Base-by-base conservation (phyloP, 1,140 invertebrate genomes). In the Meloidogyne exigua region DNA sequence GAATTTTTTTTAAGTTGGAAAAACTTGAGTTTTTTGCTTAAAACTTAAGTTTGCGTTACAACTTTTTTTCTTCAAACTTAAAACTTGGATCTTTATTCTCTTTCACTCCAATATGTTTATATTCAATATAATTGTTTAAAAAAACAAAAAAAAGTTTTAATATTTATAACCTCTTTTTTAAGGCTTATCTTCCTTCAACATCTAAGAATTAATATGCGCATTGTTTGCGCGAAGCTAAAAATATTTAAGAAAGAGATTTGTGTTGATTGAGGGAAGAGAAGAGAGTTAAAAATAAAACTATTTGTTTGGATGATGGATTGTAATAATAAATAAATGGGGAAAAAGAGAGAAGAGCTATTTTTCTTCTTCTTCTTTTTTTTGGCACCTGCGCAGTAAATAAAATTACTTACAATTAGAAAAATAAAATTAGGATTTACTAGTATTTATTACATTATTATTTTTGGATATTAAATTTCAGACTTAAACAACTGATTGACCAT, bases 371-470 rank as follows among this genome's bases (percentile, higher is more conserved):
- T 57, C 5, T n/a, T n/a, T 5, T 18, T 49, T 49, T 49, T 57
- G 49, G 49, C 49, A 57, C 49, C 49, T 57, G 49, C 49, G 49
- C 49, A 57, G 49, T 57, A n/a, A 57, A 57, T n/a, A n/a, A 57
- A 57, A n/a, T 39, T 39, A 9, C 0, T 39, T 39, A n/a, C n/a
- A n/a, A n/a, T n/a, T n/a, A 9, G n/a, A 57, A 57, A 5, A n/a
- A 57, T 18, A 57, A 57, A 57, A 57, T 57, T 57, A 0, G 44
- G n/a, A 3, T 57, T 57, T 57, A n/a, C 5, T 7, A n/a, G 5
- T n/a, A n/a, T 57, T n/a, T n/a, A n/a, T n/a, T n/a, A n/a, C 18
- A 57, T n/a, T n/a, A 57, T n/a, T n/a, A 57, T 15, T 18, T 57
- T 57, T 57, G n/a, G 18, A 39, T 39, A 4, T 49, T 18, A 49